phyloP scores from a whole-genome alignment of 2,113 vertebrate species.

The Ictalurus punctatus region DNA sequence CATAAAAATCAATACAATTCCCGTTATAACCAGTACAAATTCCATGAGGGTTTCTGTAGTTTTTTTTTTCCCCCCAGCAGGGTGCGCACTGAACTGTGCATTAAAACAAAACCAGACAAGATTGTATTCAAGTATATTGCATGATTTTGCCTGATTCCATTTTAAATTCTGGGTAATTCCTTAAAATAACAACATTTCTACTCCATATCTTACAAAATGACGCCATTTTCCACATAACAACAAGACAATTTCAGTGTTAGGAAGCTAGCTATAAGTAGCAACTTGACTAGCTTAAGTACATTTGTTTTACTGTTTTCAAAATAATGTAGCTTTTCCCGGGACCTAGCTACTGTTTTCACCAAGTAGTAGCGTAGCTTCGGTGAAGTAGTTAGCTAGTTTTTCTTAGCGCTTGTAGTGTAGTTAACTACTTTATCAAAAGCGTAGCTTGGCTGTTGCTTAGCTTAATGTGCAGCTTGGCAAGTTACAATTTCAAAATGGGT shows the following conservation, averaged over 20 bases:
- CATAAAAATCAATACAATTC: too few relatives aligned
- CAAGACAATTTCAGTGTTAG: not conserved
- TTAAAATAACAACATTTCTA: not conserved
- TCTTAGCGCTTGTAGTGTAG: not conserved
- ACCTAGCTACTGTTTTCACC: not conserved
- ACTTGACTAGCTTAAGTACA: not conserved
- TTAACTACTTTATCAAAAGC: not conserved
- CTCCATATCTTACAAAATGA: not conserved
- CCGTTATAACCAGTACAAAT: too few relatives aligned
- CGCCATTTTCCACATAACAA: not conserved
- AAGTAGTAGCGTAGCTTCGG: not conserved
- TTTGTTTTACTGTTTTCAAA: not conserved
- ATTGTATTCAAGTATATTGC: not conserved
- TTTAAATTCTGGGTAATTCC: too few relatives aligned
- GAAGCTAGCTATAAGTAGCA: not conserved
- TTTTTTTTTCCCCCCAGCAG: rapidly evolving
- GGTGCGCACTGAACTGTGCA: not conserved
- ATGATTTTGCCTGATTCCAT: not conserved
- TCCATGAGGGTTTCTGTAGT: too few relatives aligned
- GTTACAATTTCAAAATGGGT: not conserved
- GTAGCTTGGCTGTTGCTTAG: not conserved
- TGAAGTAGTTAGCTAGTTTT: not conserved
- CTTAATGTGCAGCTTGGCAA: not conserved
- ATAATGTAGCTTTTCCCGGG: not conserved
- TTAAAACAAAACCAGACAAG: not conserved